A percentile compares a stretch with the other conserved stretches of the same genome.
Evolutionary conservation across 2,888 invertebrate species (phyloP).

Genomic region (Polyploca ridens): DNA sequence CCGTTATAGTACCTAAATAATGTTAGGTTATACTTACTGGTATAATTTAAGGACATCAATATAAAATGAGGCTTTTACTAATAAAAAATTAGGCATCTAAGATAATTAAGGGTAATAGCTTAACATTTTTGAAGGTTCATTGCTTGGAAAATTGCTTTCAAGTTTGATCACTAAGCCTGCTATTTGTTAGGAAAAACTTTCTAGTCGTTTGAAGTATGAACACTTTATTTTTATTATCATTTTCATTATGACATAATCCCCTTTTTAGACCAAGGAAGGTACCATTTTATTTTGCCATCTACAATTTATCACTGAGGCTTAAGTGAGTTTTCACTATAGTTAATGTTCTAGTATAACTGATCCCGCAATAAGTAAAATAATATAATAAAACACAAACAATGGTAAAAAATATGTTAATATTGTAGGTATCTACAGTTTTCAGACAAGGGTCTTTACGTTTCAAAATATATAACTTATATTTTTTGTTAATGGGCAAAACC

Average conservation of each 20-base stretch:
- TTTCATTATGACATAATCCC: constrained; percentile 1
- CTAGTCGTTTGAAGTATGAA: not conserved
- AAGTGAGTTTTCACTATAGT: no score
- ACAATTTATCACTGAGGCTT: no score
- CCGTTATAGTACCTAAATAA: no score
- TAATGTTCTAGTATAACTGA: no score
- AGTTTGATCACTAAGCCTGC: constrained; percentile 37
- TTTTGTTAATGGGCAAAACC: no score
- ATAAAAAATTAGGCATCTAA: constrained; percentile 43
- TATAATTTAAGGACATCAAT: constrained; percentile 31
- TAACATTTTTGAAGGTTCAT: constrained; percentile 48
- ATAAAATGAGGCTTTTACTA: constrained; percentile 40
- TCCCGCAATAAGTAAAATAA: not conserved
- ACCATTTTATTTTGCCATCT: no score
- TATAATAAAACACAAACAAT: not conserved
- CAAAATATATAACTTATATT: no score
- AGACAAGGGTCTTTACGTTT: no score
- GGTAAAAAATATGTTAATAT: no score
- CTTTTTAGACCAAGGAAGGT: not conserved
- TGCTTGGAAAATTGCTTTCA: constrained; percentile 44
- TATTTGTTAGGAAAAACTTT: constrained; percentile 8
- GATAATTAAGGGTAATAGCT: constrained; percentile 56
- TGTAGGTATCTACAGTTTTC: no score
- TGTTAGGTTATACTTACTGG: not conserved
- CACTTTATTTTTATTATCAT: not conserved